phyloP scores from a whole-genome alignment of 2,113 vertebrate genomes.

The Ciconia maguari region DNA sequence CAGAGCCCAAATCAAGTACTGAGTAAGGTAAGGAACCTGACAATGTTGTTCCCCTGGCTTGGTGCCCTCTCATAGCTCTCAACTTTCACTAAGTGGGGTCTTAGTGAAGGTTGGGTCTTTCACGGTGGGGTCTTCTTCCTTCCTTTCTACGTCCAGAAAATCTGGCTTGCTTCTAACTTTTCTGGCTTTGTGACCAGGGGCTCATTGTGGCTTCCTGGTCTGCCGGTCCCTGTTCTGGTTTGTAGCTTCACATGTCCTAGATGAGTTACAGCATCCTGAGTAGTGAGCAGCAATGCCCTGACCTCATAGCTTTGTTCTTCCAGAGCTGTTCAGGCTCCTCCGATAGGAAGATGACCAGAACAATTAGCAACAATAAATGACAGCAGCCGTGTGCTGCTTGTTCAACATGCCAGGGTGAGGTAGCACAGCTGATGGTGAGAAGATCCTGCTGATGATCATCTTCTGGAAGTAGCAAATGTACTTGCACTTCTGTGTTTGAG shows the following conservation, averaged over 20 bases:
- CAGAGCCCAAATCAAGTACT: not conserved
- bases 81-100: too few species aligned
- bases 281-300: not conserved
- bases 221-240: not conserved
- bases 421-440: not conserved
- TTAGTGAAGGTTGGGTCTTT: too few species aligned
- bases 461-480: not conserved
- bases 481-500: not conserved
- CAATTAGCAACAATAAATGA: not conserved
- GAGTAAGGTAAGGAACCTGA: not conserved
- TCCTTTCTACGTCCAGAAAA: not conserved
- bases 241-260: not conserved
- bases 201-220: not conserved
- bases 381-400: not conserved
- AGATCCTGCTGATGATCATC: not conserved
- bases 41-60: accelerated
- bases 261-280: not conserved
- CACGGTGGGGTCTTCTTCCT: not conserved
- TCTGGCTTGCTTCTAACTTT: accelerated
- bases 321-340: not conserved
- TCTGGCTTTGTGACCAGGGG: not conserved
- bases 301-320: not conserved
- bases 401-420: not conserved
- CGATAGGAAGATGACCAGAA: not conserved
- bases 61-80: not conserved